Base-by-base conservation (phyloP, 2,113 vertebrate species). In the Platycercus adscitus region DNA sequence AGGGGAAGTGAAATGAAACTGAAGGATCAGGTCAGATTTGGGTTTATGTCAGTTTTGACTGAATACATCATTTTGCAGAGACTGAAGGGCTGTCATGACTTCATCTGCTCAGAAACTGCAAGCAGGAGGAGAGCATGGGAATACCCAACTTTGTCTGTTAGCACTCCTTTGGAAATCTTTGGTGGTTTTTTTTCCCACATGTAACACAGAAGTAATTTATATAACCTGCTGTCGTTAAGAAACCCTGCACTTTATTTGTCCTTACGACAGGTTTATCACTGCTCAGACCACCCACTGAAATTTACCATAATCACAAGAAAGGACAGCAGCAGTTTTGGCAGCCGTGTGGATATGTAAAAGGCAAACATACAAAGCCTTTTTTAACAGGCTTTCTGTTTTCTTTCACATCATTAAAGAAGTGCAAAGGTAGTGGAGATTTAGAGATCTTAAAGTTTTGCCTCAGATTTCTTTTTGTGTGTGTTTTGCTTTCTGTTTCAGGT, bases 261-360 rank as follows among this genome's bases (percentile, higher is more conserved):
- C 31, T 13, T 14, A 0, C 46, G 41, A 46, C 8, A 4, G 31
- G 10, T 69, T 72, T 64, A 8, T 76, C 0, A 0, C 50, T 85
- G n/a, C 28, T 66, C 55, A 49, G 39, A 58, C 35, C 63, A 88
- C 86, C 46, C 72, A 47, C 17, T 75, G 46, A 78, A 78, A 44
- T 50, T 47, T 21, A 75, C 47, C 35, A 83, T 60, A 2, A 3
- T 84, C 52, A 37, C 39, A 61, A 66, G 47, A 61, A 86, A 81
- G 20, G 35, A 65, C 13, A 43, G 39, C 72, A 33, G 50, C 6
- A 3, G 5, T 35, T 83, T 83, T 78, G 70, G 33, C 60, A 70
- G 47, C 46, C 77, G 4, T 50, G 18, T 64, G 35, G 17, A 39
- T 90, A 0, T 77, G 73, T 52, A 55, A 81, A 81, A 83, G 71